phyloP scores from a whole-genome alignment of 2,797 vertebrate genomes.

The Enteromius thamalakanensis region DNA sequence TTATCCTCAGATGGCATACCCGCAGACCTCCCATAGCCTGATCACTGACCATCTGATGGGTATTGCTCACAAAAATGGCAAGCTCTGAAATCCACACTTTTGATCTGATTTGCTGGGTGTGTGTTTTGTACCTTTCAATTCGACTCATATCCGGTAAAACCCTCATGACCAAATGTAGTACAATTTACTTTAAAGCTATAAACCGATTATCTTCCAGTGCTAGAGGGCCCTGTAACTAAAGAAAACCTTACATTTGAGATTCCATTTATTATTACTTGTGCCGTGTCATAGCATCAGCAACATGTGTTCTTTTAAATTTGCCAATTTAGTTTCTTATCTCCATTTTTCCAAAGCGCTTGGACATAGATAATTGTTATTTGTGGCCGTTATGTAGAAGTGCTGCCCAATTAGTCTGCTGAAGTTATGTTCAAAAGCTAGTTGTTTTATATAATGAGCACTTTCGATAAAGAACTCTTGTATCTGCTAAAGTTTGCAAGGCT shows the following conservation, averaged over 20 bases:
- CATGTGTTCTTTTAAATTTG: background rate
- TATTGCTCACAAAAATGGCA: background rate
- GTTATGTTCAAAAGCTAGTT: background rate
- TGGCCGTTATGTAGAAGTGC: background rate
- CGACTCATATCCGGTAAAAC: background rate
- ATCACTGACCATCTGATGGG: conserved; percentile 18
- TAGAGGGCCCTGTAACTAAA: background rate
- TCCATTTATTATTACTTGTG: background rate
- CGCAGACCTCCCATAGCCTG: conserved; percentile 6
- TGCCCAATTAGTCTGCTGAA: background rate
- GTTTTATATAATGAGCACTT: background rate
- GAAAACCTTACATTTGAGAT: background rate
- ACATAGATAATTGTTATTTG: background rate
- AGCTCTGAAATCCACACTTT: background rate
- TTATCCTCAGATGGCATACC: conserved; percentile 51
- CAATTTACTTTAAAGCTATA: background rate
- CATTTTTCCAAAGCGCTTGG: background rate
- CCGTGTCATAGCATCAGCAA: background rate
- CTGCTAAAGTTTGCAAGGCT: background rate
- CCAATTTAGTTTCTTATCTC: background rate
- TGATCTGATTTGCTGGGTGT: background rate
- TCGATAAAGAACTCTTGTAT: background rate
- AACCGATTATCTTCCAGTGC: background rate
- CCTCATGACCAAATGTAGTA: background rate
- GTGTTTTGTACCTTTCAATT: background rate